A percentile compares a stretch with the other conserved stretches of the same genome.
Conservation (phyloP, 2,888 invertebrate species). For the Dasypolia templi region DNA sequence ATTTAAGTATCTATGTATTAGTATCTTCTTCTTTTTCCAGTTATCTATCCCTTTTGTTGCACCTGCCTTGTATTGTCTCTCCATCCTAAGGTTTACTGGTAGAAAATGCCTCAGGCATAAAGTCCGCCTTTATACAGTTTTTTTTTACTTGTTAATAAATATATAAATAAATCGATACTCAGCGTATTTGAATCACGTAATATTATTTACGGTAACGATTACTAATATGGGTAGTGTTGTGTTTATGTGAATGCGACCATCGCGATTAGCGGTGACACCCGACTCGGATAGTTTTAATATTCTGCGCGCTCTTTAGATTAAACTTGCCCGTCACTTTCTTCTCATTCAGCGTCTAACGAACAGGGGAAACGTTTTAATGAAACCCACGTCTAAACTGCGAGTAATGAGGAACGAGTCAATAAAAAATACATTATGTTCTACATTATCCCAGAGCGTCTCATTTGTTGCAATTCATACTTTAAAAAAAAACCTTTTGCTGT, state of each 20-base stretch:
- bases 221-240: constrained; percentile 61
- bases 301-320: constrained; percentile 69
- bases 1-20: too few species aligned
- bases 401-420: constrained; percentile 52
- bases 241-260: constrained; percentile 64
- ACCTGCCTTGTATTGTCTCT: too few species aligned
- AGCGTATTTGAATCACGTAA: constrained; percentile 49
- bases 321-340: constrained; percentile 63
- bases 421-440: constrained; percentile 53
- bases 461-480: constrained; percentile 24
- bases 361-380: constrained; percentile 66
- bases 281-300: constrained; percentile 70
- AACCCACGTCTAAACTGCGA: constrained; percentile 57
- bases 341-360: constrained; percentile 59
- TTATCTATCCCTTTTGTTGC: too few species aligned
- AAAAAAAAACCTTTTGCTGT: constrained; percentile 28
- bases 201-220: constrained; percentile 47
- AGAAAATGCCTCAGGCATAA: too few species aligned
- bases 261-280: constrained; percentile 69
- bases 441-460: constrained; percentile 32
- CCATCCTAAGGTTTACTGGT: too few species aligned
- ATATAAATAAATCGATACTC: too few species aligned
- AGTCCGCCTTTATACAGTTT: too few species aligned
- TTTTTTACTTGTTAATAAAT: too few species aligned
- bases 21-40: too few species aligned